These are phyloP conservation scores for Aurelia aurita complex sp. Pacific DNA, from an alignment of 30 jellyfish, hydroid and myxozoan genomes.

Conservation along the genomic window DNA sequence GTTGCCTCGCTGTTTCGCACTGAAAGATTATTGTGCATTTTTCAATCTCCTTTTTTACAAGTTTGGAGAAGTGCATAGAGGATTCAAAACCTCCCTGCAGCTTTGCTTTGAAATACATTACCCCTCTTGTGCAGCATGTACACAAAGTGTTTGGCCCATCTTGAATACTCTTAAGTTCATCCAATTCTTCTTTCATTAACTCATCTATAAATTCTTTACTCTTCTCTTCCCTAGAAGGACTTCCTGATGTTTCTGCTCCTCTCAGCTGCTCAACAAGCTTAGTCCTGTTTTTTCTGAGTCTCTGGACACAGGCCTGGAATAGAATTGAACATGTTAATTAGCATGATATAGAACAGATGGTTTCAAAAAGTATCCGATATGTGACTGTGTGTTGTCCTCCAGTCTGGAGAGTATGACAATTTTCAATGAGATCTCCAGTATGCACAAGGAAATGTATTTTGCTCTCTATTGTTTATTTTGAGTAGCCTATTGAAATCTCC, in stretches of 20 bases:
- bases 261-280: constrained; percentile 66
- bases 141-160: constrained; percentile 17
- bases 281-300: constrained; percentile 63
- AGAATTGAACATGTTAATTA: neutral
- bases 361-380: neutral
- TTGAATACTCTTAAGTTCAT: constrained; percentile 24
- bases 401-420: too few relatives aligned
- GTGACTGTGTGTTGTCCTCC: neutral
- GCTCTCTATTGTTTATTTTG: too few relatives aligned
- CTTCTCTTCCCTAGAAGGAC: constrained; percentile 11
- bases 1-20: too few relatives aligned
- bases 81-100: too few relatives aligned
- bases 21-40: too few relatives aligned
- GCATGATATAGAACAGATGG: neutral
- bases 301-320: constrained; percentile 67
- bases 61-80: too few relatives aligned
- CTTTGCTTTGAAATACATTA: neutral
- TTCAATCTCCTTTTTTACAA: too few relatives aligned
- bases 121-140: constrained; percentile 43
- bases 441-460: too few relatives aligned
- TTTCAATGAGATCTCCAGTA: too few relatives aligned
- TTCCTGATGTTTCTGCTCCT: constrained; percentile 9
- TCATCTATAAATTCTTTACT: constrained; percentile 69
- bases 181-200: constrained; percentile 71
- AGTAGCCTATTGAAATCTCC: too few relatives aligned